Evolutionary conservation across 2,113 vertebrate species (phyloP), one percentile per base, ranked within the genome.

Genomic region (Chaetorhynchus papuensis): DNA sequence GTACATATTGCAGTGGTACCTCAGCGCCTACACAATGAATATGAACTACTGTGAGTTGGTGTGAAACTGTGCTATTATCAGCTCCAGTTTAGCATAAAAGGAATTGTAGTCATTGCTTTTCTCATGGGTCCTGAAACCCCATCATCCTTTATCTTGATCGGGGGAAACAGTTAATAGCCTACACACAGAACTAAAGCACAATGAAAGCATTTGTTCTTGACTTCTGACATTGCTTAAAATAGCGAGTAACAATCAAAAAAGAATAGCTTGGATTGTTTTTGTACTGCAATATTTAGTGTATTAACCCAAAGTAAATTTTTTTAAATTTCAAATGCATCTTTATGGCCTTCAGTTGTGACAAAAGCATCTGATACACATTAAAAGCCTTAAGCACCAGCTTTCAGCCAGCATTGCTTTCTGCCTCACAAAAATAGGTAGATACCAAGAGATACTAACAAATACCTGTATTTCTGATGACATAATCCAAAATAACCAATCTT

Each of bases 401-500:
- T 61, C 61, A 71, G 49, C 13, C 44, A 92, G 60, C 72, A 63
- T 1, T 61, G 52, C 18, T 89, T 77, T 64, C 52, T 86, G 60
- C 35, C 35, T 96, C 72, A 68, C 54, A 70, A 37, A 56, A 90
- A 21, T 0, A 61, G n/a, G 47, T 0, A 63, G 17, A 24, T 42
- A 87, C 4, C 2, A 9, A 41, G 21, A 87, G 27, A 77, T 16
- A 49, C 13, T 33, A 37, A 76, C 7, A 85, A 72, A 76, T 97
- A 99, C 99, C 99, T 92, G 99, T 99, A 97, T 99, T 99, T 96
- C 99, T 98, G 96, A 99, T 99, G 15, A 99, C 98, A 57, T 99
- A 99, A 98, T 99, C 99, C 92, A 99, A 98, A 85, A 99, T 96
- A 50, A 99, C 99, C 72, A 99, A 92, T 96, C 98, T 98, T 98